phyloP scores from a whole-genome alignment of 2,797 vertebrate species.

The Margarornis squamiger region DNA sequence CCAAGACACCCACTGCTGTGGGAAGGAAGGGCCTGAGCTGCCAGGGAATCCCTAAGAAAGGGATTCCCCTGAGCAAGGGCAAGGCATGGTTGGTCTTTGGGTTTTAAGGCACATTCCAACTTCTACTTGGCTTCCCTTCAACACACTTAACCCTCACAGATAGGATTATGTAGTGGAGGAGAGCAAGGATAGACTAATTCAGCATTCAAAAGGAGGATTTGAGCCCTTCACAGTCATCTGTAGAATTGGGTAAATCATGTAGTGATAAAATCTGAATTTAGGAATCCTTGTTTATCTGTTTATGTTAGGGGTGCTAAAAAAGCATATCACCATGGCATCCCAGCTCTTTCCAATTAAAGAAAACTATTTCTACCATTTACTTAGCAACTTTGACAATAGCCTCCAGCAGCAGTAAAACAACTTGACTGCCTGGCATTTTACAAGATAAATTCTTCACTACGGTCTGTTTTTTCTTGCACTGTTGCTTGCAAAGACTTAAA shows the following conservation, averaged over 20 bases:
- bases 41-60: neutral
- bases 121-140: neutral
- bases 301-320: conserved; percentile 41
- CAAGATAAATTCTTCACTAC: conserved; percentile 55
- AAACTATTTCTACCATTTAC: conserved; percentile 60
- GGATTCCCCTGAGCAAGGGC: neutral
- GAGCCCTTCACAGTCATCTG: neutral
- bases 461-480: conserved; percentile 28
- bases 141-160: neutral
- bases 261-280: neutral
- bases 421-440: conserved; percentile 62
- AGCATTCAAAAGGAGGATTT: neutral
- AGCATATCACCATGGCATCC: conserved; percentile 53
- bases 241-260: neutral
- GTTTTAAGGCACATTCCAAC: neutral
- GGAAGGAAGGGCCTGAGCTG: neutral
- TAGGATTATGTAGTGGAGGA: neutral
- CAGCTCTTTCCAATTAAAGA: conserved; percentile 60
- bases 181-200: neutral
- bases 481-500: conserved; percentile 31
- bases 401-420: conserved; percentile 60
- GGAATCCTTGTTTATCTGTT: neutral
- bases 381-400: conserved; percentile 69
- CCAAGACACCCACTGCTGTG: neutral
- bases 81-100: neutral